Percentiles rank a stretch among this genome's conserved stretches.
Conservation (phyloP, 64 coral and sea anemone genomes). For the Astreopora myriophthalma region DNA sequence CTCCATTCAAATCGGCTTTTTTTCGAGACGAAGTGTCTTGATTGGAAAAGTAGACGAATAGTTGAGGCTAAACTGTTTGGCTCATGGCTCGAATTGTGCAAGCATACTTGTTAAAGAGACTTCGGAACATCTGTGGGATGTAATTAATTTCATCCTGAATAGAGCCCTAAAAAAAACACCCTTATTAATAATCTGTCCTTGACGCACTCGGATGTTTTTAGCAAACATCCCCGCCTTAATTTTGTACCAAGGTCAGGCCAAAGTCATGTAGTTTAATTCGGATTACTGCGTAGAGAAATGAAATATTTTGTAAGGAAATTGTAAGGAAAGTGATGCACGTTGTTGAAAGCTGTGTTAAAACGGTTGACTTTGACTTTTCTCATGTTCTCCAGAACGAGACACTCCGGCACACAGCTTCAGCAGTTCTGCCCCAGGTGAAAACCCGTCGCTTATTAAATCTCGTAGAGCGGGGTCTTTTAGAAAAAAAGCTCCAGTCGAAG, state of each 20-base stretch:
- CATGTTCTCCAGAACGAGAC: too few species aligned
- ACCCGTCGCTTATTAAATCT: too few species aligned
- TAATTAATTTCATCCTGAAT: neutral
- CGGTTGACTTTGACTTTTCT: neutral
- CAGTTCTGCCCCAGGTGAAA: too few species aligned
- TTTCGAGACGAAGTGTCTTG: too few species aligned
- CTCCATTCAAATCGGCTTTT: too few species aligned
- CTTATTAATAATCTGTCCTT: neutral
- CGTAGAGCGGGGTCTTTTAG: too few species aligned
- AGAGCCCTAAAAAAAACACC: neutral
- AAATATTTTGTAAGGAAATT: neutral
- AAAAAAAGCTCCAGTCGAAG: too few species aligned
- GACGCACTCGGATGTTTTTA: neutral
- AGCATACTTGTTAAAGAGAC: too few species aligned
- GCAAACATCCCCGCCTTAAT: neutral
- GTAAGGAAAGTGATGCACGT: neutral
- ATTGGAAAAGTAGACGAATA: too few species aligned
- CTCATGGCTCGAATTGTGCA: too few species aligned
- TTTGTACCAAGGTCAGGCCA: neutral
- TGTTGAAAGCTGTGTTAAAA: neutral
- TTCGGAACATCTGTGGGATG: neutral
- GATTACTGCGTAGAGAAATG: neutral
- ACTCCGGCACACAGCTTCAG: too few species aligned
- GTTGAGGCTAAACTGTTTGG: too few species aligned
- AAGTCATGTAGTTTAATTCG: neutral